Base-by-base conservation (phyloP, 2,888 invertebrate species). In the Ophion slaviceki region DNA sequence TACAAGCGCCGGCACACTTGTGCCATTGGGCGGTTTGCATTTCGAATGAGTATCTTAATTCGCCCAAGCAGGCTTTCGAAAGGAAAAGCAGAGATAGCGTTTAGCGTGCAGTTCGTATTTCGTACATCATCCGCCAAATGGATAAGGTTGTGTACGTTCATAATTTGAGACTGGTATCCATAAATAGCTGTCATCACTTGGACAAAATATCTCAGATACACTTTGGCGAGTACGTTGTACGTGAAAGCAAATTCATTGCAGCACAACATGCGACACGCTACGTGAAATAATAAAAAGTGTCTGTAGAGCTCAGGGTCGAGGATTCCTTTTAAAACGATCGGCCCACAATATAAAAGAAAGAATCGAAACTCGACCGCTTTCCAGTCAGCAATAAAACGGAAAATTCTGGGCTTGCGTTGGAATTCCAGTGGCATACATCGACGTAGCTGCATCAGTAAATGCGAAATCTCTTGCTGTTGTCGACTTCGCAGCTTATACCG, bases 261-360 rank as follows among this genome's bases (percentile, higher is more conserved):
- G 14, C 72, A 78, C 40, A 83, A 74, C 3, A 83, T 83, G 7
- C 83, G 64, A 24, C 67, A 78, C 1, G 83, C 83, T 14, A 57
- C 59, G 45, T 70, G 75, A 66, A 87, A 76, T 3, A 86, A 28
- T 59, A 87, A 53, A 62, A 88, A 82, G 47, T 86, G 80, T 10
- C 77, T 79, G 53, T 86, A 87, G 6, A 87, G 24, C 11, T 82
- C 62, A 5, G 79, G 57, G 2, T 24, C 5, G 10, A 88, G 53
- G 45, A 86, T 59, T 64, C 67, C 77, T 77, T 84, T 87, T 2
- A 88, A 24, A 36, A 89, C 87, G 28, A 90, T 74, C 8, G 87
- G 84, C 20, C 90, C 91, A 47, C 84, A 82, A 68, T 91, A 89
- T 11, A 87, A 78, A 24, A 85, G 62, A 76, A 88, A 86, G 64